Evolutionary conservation across 2,888 invertebrate species (phyloP).

Genomic region (Chrysina gloriosa): DNA sequence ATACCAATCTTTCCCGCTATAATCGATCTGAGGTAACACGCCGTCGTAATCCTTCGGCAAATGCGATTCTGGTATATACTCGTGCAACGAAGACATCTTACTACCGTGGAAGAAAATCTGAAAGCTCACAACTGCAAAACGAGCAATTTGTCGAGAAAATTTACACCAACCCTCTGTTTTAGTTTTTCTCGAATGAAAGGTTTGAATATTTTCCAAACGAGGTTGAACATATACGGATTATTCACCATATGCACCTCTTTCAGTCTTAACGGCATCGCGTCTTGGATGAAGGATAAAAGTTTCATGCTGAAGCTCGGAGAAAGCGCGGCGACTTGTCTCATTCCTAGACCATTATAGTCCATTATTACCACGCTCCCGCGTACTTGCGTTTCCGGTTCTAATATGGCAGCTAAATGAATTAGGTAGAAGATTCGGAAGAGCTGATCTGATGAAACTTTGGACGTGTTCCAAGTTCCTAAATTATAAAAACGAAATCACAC

Average conservation of each 20-base stretch:
- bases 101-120: conserved; percentile 87
- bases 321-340: conserved; percentile 77
- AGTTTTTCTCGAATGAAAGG: conserved; percentile 85
- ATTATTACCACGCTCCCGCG: conserved; percentile 83
- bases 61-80: conserved; percentile 74
- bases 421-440: conserved; percentile 84
- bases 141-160: background rate
- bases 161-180: conserved; percentile 71
- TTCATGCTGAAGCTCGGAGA: conserved; percentile 81
- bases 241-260: conserved; percentile 90
- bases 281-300: conserved; percentile 84
- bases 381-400: conserved; percentile 84
- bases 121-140: conserved; percentile 51
- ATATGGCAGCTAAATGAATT: conserved; percentile 81
- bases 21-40: conserved; percentile 78
- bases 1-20: conserved; percentile 83
- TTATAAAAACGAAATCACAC: conserved; percentile 22
- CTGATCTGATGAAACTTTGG: conserved; percentile 78
- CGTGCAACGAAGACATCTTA: conserved; percentile 83
- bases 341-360: conserved; percentile 83
- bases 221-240: conserved; percentile 85
- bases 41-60: conserved; percentile 85
- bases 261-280: conserved; percentile 85
- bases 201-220: conserved; percentile 88
- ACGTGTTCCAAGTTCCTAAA: conserved; percentile 80